Conservation (phyloP, 1,140 invertebrate species). For the Hyles euphorbiae region DNA sequence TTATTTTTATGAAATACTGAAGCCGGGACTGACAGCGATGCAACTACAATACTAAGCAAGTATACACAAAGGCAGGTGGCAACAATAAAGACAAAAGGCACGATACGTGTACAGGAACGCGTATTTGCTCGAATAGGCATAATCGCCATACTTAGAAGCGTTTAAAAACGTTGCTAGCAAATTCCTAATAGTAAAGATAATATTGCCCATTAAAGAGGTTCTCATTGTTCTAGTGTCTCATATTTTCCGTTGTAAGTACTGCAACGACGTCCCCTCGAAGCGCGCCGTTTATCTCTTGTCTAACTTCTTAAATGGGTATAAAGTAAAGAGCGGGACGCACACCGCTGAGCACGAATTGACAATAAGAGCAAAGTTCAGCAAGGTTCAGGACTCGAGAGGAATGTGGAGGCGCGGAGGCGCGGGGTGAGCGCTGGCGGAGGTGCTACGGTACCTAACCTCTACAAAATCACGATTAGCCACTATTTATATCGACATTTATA, state of each 20-base stretch:
- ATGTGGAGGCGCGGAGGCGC: constrained; percentile 52
- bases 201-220: constrained; percentile 21
- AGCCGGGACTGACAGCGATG: too few relatives aligned
- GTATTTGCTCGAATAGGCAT: too few relatives aligned
- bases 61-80: too few relatives aligned
- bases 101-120: too few relatives aligned
- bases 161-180: too few relatives aligned
- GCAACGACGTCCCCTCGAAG: constrained; percentile 33
- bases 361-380: constrained; percentile 72
- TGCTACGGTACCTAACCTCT: constrained; percentile 44
- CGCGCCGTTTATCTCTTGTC: constrained; percentile 40
- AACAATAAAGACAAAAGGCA: too few relatives aligned
- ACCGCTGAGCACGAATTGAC: constrained; percentile 66
- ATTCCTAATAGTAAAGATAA: constrained; percentile 7
- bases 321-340: constrained; percentile 55
- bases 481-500: constrained; percentile 58
- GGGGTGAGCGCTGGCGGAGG: constrained; percentile 35
- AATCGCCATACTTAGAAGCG: too few relatives aligned
- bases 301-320: constrained; percentile 51
- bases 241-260: constrained; percentile 30
- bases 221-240: constrained; percentile 24
- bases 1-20: too few relatives aligned
- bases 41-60: too few relatives aligned
- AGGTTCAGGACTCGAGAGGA: constrained; percentile 65
- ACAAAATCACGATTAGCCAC: constrained; percentile 61